Percentiles rank a stretch among this genome's conserved stretches.
Conservation (phyloP, 2,888 invertebrate species). For the Cataglyphis rosenhaueri region DNA sequence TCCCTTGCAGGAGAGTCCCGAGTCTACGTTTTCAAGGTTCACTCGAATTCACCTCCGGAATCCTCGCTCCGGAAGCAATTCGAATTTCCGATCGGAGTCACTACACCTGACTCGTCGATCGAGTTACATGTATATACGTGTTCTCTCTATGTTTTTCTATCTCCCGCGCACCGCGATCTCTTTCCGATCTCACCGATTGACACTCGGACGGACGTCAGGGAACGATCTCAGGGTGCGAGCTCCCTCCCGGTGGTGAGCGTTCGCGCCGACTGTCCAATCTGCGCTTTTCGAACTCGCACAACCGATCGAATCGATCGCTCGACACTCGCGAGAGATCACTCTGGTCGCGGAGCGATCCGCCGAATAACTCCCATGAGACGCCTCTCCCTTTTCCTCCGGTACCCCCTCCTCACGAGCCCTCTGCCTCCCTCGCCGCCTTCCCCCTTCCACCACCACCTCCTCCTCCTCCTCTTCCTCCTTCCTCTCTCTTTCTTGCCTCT, state of each 20-base stretch:
- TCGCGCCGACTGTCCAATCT: slow-evolving; percentile 57
- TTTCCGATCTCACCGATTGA: background rate
- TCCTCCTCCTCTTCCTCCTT: slow-evolving; percentile 30
- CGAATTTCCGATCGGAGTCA: slow-evolving; percentile 28
- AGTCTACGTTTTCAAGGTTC: background rate
- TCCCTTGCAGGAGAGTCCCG: background rate
- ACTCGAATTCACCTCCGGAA: slow-evolving; percentile 1
- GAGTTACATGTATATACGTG: slow-evolving; percentile 1
- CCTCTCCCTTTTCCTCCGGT: slow-evolving; percentile 69
- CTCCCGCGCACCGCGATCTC: slow-evolving; percentile 27
- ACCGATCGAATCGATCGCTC: slow-evolving; percentile 73
- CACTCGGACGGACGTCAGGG: background rate
- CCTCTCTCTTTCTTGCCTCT: slow-evolving; percentile 57
- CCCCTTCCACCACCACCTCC: slow-evolving; percentile 9
- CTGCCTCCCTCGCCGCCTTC: slow-evolving; percentile 40
- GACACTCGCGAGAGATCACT: slow-evolving; percentile 73
- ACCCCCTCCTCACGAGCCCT: slow-evolving; percentile 55
- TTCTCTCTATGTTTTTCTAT: background rate
- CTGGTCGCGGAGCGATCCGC: slow-evolving; percentile 74
- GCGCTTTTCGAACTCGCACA: slow-evolving; percentile 50
- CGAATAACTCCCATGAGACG: slow-evolving; percentile 75
- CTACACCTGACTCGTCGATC: slow-evolving; percentile 16
- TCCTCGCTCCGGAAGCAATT: slow-evolving; percentile 38
- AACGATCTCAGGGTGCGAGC: slow-evolving; percentile 47
- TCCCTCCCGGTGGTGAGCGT: slow-evolving; percentile 53